Evolutionary conservation across 1,140 invertebrate species (phyloP), one percentile per base, ranked within the genome.

Genomic region (Cylas formicarius): DNA sequence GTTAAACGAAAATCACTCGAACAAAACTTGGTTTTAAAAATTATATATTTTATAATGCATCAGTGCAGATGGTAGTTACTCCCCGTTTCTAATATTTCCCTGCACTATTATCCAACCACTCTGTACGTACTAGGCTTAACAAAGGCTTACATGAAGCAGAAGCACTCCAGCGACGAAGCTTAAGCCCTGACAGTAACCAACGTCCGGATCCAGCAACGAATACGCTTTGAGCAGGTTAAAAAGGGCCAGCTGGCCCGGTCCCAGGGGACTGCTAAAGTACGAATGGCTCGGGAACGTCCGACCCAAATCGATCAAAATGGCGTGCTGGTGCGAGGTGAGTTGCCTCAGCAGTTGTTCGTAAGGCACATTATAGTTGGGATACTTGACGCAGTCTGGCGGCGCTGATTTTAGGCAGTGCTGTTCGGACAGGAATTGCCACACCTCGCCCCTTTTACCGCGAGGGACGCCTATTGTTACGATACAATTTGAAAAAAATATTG

Each of bases 201-300:
- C 85, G 65, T 96, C 90, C 9, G 84, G 81, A 67, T 98, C 94
- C 6, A 95, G 65, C 5, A 98, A 71, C 1, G 92, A 96, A 64
- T 97, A 97, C 0, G 94, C 93, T 68, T 97, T 97, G 0, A 97
- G 69, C 5, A 97, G 67, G 71, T 97, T 97, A 65, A 95, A 97
- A 1, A 98, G 68, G 0, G 90, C 83, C 40, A 97, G 69, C 65
- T 97, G 93, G 0, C 93, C 93, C 3, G 88, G 79, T 1, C 90
- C 92, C 31, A 94, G 66, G 1, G 86, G 81, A 49, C 82, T 82
- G 18, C 82, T 81, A 67, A 90, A 98, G 65, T 92, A 97, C 0
- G 84, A 81, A 66, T 97, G 91, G 62, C 82, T 85, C 0, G 94
- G 93, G 69, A 97, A 97, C 3, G 94, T 97, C 8, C 94, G 78